A percentile compares a stretch with the other conserved stretches of the same genome.
Evolutionary conservation across 2,113 vertebrate genomes (phyloP).

Genomic region (Lampris megalopsis): DNA sequence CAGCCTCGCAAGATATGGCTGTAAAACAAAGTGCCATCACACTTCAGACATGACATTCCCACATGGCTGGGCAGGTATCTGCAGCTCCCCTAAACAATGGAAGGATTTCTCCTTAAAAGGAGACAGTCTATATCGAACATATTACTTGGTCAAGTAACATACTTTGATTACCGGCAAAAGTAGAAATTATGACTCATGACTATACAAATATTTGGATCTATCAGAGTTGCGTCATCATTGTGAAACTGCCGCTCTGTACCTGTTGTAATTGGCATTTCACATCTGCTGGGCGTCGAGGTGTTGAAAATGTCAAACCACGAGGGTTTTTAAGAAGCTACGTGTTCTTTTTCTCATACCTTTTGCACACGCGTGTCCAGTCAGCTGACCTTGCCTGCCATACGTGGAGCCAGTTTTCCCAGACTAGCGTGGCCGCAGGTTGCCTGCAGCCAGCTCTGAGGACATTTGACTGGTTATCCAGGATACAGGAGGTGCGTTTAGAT

Average conservation of each 20-base stretch:
- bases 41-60: slow-evolving; percentile 54
- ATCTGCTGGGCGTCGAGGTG: no score
- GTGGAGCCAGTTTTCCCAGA: background rate
- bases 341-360: no score
- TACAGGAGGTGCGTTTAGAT: slow-evolving; percentile 40
- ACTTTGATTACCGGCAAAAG: background rate
- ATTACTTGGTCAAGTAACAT: no score
- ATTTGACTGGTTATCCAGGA: slow-evolving; percentile 29
- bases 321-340: no score
- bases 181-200: background rate
- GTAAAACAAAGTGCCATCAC: slow-evolving; percentile 63
- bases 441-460: background rate
- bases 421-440: background rate
- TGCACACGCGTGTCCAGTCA: background rate
- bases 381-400: background rate
- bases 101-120: slow-evolving; percentile 33
- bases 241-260: no score
- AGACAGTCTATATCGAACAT: background rate
- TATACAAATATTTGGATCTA: no score
- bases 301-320: no score
- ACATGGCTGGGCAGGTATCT: slow-evolving; percentile 34
- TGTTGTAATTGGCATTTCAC: no score
- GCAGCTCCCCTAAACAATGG: slow-evolving; percentile 12
- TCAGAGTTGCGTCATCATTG: no score
- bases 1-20: slow-evolving; percentile 45